Conservation (phyloP, 2,113 vertebrate genomes). For the Lophius piscatorius region DNA sequence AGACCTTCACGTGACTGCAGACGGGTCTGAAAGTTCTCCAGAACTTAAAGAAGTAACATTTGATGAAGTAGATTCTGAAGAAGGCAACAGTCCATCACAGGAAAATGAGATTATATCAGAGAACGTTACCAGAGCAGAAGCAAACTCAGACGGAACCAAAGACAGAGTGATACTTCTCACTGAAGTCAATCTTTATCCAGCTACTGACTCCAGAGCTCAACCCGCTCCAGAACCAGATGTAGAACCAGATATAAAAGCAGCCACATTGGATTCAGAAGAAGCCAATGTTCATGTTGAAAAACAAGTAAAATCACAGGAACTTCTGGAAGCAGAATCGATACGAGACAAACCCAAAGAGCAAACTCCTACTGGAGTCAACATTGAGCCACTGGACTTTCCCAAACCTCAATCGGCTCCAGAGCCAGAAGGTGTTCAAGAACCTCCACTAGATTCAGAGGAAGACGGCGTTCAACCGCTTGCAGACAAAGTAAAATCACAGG, state of each 20-base stretch:
- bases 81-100: not conserved
- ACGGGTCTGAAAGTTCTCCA: not conserved
- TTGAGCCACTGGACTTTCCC: not conserved
- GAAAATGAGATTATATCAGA: slow-evolving; percentile 16
- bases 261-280: not conserved
- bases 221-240: not conserved
- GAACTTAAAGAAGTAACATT: not conserved
- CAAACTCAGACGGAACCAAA: not conserved
- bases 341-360: not conserved
- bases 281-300: not conserved
- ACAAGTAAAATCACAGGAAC: slow-evolving; percentile 3
- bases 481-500: not conserved
- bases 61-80: not conserved
- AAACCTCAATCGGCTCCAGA: not conserved
- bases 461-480: not conserved
- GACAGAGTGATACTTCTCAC: not conserved
- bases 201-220: not conserved
- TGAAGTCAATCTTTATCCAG: not conserved
- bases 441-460: not conserved
- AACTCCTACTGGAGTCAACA: not conserved
- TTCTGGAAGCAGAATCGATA: not conserved
- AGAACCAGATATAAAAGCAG: not conserved
- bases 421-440: not conserved
- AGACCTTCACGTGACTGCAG: too few species aligned
- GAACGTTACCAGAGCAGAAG: not conserved